Conservation (phyloP, 1,140 invertebrate species). For the Bathynomus jamesi region DNA sequence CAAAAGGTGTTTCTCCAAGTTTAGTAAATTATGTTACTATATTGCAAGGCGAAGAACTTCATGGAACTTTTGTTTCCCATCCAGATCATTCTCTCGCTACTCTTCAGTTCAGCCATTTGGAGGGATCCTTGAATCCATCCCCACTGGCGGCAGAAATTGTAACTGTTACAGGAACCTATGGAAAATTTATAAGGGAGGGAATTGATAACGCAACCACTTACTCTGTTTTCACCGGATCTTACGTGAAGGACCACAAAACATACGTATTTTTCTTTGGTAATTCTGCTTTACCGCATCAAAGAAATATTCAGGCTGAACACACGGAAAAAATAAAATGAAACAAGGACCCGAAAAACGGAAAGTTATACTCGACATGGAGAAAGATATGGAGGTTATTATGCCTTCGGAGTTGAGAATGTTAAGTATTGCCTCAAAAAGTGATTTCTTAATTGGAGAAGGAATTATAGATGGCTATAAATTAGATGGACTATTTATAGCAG, state of each 20-base stretch:
- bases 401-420: conserved; percentile 27
- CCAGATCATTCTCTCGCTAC: conserved; percentile 26
- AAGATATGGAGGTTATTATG: conserved; percentile 39
- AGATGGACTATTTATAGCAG: conserved; percentile 40
- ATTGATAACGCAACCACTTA: conserved; percentile 38
- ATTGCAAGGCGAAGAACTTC: conserved; percentile 19
- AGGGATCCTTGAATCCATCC: conserved; percentile 16
- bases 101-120: conserved; percentile 9
- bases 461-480: conserved; percentile 38
- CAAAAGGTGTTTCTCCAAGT: conserved; percentile 9
- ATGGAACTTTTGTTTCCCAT: conserved; percentile 21
- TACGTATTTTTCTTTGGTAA: conserved; percentile 43
- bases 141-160: conserved; percentile 37
- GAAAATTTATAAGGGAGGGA: conserved; percentile 39
- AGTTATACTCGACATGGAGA: conserved; percentile 39
- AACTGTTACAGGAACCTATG: conserved; percentile 40
- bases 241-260: conserved; percentile 40
- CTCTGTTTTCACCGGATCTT: conserved; percentile 42
- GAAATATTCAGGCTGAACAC: conserved; percentile 5
- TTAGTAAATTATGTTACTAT: conserved; percentile 16
- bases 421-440: conserved; percentile 12
- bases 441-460: conserved; percentile 30
- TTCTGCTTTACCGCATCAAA: conserved; percentile 26
- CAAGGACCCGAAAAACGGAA: conserved; percentile 34
- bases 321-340: conserved; percentile 32